Conservation (phyloP, 2,888 invertebrate species). For the Pheosia tremula region DNA sequence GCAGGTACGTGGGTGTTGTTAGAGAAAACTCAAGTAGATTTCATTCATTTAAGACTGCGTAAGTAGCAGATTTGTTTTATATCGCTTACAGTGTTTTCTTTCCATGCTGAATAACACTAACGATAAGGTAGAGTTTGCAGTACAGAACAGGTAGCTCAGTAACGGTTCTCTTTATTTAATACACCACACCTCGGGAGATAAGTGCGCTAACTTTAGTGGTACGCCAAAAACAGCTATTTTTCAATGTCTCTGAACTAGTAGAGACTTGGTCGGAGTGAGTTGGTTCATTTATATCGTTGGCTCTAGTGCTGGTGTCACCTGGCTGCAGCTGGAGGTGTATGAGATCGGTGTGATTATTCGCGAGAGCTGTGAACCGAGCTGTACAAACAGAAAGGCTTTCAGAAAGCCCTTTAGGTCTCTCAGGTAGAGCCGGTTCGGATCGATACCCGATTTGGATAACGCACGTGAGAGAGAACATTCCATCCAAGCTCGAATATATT, state of each 20-base stretch:
- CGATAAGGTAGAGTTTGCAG: slow-evolving; percentile 10
- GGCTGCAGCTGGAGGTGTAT: slow-evolving; percentile 52
- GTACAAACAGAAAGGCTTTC: slow-evolving; percentile 63
- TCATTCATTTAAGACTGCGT: slow-evolving; percentile 67
- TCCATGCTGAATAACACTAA: slow-evolving; percentile 19
- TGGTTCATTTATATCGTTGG: slow-evolving; percentile 51
- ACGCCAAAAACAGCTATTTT: slow-evolving; percentile 55
- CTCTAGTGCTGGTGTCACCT: slow-evolving; percentile 15
- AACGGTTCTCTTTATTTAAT: slow-evolving; percentile 19
- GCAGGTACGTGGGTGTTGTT: slow-evolving; percentile 78
- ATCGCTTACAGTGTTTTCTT: slow-evolving; percentile 43
- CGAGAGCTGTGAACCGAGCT: slow-evolving; percentile 49
- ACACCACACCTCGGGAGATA: slow-evolving; percentile 25
- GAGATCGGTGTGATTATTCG: slow-evolving; percentile 56
- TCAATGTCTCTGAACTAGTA: slow-evolving; percentile 31
- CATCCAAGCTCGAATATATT: slow-evolving; percentile 3
- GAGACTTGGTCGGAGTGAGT: slow-evolving; percentile 29
- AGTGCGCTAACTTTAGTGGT: slow-evolving; percentile 41
- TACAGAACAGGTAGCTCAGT: slow-evolving; percentile 12
- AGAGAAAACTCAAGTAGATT: slow-evolving; percentile 69
- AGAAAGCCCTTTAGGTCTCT: slow-evolving; percentile 40
- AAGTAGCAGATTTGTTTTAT: slow-evolving; percentile 71
- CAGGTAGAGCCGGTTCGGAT: slow-evolving; percentile 37
- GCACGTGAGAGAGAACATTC: slow-evolving; percentile 16
- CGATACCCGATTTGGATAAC: slow-evolving; percentile 37